Base-by-base conservation (phyloP, 2,113 vertebrate species). In the Aphelocoma coerulescens region DNA sequence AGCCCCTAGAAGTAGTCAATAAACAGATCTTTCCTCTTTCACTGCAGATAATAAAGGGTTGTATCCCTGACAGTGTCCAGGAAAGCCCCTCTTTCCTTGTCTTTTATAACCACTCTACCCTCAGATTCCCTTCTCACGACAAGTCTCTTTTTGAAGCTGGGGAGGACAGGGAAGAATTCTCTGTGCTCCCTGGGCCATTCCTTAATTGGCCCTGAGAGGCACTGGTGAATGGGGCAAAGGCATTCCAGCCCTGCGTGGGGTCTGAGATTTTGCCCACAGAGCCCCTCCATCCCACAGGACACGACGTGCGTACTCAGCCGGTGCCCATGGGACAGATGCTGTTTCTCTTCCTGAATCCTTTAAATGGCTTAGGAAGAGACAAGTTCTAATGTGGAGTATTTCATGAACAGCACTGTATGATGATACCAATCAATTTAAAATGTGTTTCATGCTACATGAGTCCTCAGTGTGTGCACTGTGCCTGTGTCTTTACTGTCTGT, bases 231-330 rank as follows among this genome's bases (percentile, higher is more conserved):
- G 92, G 63, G 57, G 61, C 0, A 13, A 55, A 84, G 82, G 65
- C 88, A 95, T 96, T 96, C 94, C 94, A 88, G 75, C 90, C 95
- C 94, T 85, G 93, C 3, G 52, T 96, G 95, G 82, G 85, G 91
- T 51, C 88, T 46, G 67, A 55, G 87, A 3, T 62, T 62, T 23
- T 93, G 32, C 52, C 49, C 7, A 4, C 10, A 7, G 48, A 59
- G 73, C 30, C 62, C 41, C 85, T 85, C 20, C 26, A 13, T 37
- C 61, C 73, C 73, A 15, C 37, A n/a, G 91, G 73, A 79, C 57
- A 12, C 9, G 16, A 62, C n/a, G 1, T 2, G 20, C 3, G 20
- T 58, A 7, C 63, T 14, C 0, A 0, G 22, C 33, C 0, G 2
- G 17, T 27, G 44, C 61, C 35, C 22, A 1, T 8, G 48, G 82